Conservation (phyloP, 2,113 vertebrate genomes). For the Ammospiza nelsoni region DNA sequence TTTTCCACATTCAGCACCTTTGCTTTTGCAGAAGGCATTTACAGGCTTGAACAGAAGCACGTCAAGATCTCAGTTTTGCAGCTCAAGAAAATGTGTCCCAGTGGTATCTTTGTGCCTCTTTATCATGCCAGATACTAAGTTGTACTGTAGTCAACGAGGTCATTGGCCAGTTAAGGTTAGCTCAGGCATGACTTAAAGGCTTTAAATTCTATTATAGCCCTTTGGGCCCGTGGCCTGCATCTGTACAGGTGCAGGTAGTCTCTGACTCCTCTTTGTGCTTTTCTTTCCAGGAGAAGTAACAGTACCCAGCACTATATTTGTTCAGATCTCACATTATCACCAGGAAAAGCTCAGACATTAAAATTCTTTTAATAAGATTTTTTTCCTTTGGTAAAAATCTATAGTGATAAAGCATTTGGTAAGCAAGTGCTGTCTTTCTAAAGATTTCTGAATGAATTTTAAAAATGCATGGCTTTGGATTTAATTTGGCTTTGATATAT, state of each 20-base stretch:
- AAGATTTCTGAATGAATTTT: not conserved
- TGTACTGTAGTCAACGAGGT: not conserved
- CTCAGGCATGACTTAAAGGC: not conserved
- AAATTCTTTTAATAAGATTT: not conserved
- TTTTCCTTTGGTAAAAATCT: not conserved
- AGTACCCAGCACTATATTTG: not conserved
- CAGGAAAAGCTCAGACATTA: not conserved
- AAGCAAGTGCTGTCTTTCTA: not conserved
- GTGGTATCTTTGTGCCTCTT: not conserved
- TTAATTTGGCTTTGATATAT: not conserved
- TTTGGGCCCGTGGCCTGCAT: fast-evolving
- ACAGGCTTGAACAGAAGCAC: not conserved
- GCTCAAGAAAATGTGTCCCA: not conserved
- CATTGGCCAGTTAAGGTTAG: not conserved
- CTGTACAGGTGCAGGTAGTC: not conserved
- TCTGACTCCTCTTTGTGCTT: not conserved
- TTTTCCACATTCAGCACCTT: not conserved
- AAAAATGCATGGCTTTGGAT: not conserved
- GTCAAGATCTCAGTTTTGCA: not conserved
- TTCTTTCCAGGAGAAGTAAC: not conserved
- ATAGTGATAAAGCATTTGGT: not conserved
- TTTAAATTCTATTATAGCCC: not conserved
- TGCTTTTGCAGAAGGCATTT: not conserved
- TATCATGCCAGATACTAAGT: not conserved
- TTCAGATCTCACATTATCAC: not conserved